Base-by-base conservation (phyloP, 2,888 invertebrate species). In the Dicranocentrus wangi region DNA sequence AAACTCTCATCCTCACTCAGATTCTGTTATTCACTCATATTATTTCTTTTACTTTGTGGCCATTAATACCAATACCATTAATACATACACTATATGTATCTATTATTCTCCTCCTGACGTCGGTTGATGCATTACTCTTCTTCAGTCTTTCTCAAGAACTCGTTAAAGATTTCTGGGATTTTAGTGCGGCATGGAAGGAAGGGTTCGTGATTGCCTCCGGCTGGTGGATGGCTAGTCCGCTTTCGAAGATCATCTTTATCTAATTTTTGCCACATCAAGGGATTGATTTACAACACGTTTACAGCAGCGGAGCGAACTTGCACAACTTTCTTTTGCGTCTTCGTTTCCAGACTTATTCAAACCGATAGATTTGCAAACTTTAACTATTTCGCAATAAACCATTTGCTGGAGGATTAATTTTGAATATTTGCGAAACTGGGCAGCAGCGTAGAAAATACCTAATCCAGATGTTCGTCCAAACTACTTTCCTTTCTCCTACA, bases 251-350 rank as follows among this genome's bases (percentile, higher is more conserved):
- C 68, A 55, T 68, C 61, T 68, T 77, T 68, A 68, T 78, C 78
- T 78, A 78, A 78, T 78, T 78, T 78, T 61, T 78, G 53, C 61
- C 70, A 69, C 70, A 78, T 70, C 70, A 69, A 70, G 70, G 61
- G 78, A 70, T 70, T 78, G 78, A 78, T 78, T 78, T 78, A 70
- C 63, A 70, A 70, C 78, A 78, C 78, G 78, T 78, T 78, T 70
- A 61, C 60, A 60, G 42, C 63, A 60, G 17, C 47, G 42, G 47
- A 72, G 23, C 21, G 42, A 39, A 75, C 17, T 3, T n/a, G n/a
- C n/a, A n/a, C n/a, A n/a, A n/a, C n/a, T n/a, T n/a, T n/a, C n/a
- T n/a, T n/a, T n/a, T n/a, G n/a, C n/a, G n/a, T n/a, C n/a, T n/a
- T n/a, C n/a, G n/a, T n/a, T n/a, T n/a, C n/a, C n/a, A n/a, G n/a